Conservation (phyloP, 2,797 vertebrate genomes). For the Melanotaenia trifasciata region DNA sequence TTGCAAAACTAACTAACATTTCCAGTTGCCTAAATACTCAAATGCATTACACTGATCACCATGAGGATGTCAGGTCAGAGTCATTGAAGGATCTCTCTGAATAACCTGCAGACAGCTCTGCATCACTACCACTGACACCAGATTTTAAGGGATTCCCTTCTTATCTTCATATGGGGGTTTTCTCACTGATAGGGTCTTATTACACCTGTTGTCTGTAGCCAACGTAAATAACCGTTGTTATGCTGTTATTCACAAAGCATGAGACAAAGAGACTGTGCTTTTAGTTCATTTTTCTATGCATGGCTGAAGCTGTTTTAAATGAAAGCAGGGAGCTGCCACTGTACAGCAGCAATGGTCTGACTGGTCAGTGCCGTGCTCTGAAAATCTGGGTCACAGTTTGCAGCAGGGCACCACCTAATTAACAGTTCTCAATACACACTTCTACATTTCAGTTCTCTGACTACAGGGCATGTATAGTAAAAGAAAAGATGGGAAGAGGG, state of each 20-base stretch:
- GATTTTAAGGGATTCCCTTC: not conserved
- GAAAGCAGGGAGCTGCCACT: constrained; percentile 47
- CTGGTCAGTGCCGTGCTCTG: constrained; percentile 56
- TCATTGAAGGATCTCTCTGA: too few relatives aligned
- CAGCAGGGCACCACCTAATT: constrained; percentile 65
- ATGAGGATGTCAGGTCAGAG: too few relatives aligned
- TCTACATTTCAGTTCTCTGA: constrained; percentile 20
- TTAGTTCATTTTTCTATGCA: constrained; percentile 46
- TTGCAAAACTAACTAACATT: not conserved
- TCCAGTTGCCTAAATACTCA: too few relatives aligned
- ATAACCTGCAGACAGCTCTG: too few relatives aligned
- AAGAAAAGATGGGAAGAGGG: constrained; percentile 7
- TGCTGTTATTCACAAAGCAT: not conserved
- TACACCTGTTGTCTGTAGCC: not conserved
- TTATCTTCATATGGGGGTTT: not conserved
- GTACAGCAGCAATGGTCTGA: constrained; percentile 49
- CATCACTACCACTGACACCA: not conserved
- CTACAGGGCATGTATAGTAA: constrained; percentile 7
- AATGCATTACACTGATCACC: too few relatives aligned
- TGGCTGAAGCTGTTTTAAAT: constrained; percentile 51
- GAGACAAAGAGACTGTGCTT: constrained; percentile 8
- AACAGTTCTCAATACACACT: constrained; percentile 40
- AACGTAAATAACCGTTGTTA: not conserved
- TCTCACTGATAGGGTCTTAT: not conserved
- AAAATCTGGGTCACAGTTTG: constrained; percentile 79